A percentile compares a stretch with the other conserved stretches of the same genome.
Conservation (phyloP, 2,888 invertebrate species). For the Cryptocheilus praepositus region DNA sequence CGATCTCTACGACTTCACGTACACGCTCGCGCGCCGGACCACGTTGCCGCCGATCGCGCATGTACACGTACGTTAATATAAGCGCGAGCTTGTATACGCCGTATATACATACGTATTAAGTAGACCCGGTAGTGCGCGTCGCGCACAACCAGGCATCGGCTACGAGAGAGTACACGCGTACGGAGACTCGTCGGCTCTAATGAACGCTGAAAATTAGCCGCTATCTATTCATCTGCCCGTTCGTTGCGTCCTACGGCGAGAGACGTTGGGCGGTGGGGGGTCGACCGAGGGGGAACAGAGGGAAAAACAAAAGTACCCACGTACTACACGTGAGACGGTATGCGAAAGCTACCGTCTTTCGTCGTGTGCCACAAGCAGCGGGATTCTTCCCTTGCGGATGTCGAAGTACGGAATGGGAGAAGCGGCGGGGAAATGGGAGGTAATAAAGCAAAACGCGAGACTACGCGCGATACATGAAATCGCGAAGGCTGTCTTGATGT, state of each 20-base stretch:
- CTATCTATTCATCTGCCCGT: constrained; percentile 65
- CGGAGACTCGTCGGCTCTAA: constrained; percentile 52
- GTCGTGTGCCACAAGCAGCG: constrained; percentile 36
- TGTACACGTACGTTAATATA: constrained; percentile 21
- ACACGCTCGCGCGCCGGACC: not conserved
- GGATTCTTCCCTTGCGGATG: not conserved
- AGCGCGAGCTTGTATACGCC: not conserved
- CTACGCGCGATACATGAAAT: too few species aligned
- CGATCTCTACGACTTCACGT: constrained; percentile 42
- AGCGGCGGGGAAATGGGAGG: too few species aligned
- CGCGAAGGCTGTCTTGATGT: too few species aligned
- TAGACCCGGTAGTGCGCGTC: constrained; percentile 46
- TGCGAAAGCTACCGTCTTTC: constrained; percentile 44
- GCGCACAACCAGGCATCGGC: constrained; percentile 29
- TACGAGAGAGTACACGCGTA: constrained; percentile 45
- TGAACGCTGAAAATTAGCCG: constrained; percentile 66
- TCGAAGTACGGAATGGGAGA: not conserved
- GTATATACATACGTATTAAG: constrained; percentile 5
- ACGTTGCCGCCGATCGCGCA: constrained; percentile 10
- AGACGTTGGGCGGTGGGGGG: constrained; percentile 16
- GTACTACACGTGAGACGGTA: constrained; percentile 17
- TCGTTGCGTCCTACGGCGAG: constrained; percentile 54
- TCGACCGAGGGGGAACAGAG: constrained; percentile 34
- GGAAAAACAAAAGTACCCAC: constrained; percentile 14
- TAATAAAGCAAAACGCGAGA: too few species aligned